Conservation (phyloP, 2,113 vertebrate species). For the Meleagris gallopavo region DNA sequence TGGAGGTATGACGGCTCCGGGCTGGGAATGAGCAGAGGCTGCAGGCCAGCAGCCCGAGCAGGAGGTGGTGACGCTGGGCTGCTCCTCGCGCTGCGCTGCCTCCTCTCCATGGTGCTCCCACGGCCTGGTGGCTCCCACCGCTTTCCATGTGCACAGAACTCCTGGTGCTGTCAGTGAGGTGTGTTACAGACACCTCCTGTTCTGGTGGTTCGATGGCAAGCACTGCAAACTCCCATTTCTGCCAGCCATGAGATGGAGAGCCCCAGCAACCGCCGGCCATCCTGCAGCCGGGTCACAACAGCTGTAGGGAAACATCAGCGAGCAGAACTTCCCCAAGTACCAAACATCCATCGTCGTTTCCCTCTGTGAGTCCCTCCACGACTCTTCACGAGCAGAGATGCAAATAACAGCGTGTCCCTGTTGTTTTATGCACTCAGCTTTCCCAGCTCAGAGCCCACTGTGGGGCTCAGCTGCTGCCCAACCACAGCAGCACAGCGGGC, state of each 20-base stretch:
- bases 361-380: background rate
- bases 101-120: too few relatives aligned
- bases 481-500: background rate
- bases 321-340: background rate
- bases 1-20: background rate
- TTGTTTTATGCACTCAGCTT: background rate
- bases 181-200: too few relatives aligned
- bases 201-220: too few relatives aligned
- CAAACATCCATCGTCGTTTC: background rate
- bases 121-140: too few relatives aligned
- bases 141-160: too few relatives aligned
- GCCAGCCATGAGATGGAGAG: conserved; percentile 10
- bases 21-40: conserved; percentile 57
- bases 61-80: too few relatives aligned
- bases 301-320: background rate
- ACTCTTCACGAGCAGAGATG: background rate
- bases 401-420: background rate
- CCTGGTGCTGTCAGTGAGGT: too few relatives aligned
- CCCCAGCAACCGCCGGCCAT: background rate
- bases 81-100: too few relatives aligned
- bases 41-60: too few relatives aligned
- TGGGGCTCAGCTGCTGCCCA: background rate
- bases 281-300: background rate
- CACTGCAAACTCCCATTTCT: too few relatives aligned
- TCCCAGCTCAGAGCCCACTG: background rate